Conservation (phyloP, 2,797 vertebrate genomes). For the Eulemur rubriventer region DNA sequence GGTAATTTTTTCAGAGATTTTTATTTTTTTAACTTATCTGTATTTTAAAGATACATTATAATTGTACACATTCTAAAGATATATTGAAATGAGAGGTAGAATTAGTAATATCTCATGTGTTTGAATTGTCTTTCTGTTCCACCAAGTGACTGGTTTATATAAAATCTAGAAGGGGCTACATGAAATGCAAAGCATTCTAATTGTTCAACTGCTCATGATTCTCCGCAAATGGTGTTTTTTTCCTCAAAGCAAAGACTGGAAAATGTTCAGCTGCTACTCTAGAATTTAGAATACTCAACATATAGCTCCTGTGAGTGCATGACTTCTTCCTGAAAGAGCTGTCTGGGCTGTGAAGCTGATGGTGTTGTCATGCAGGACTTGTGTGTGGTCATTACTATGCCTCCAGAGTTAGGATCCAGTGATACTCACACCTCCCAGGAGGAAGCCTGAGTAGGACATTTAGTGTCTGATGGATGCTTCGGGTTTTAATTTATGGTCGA, state of each 20-base stretch:
- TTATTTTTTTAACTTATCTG: neutral
- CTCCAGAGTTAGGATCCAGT: neutral
- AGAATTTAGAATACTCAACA: neutral
- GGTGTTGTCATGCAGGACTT: neutral
- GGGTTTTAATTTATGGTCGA: slow-evolving; percentile 46
- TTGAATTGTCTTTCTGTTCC: neutral
- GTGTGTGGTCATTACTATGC: neutral
- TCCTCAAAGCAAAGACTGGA: neutral
- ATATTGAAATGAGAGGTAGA: neutral
- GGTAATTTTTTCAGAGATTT: neutral
- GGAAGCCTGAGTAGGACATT: neutral
- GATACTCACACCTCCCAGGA: neutral
- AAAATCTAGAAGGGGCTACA: neutral
- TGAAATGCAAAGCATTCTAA: neutral
- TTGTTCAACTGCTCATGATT: neutral
- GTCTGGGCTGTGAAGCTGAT: neutral
- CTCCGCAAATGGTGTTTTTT: neutral
- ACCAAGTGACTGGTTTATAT: neutral
- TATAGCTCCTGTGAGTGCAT: neutral
- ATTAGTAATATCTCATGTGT: neutral
- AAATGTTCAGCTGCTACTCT: neutral
- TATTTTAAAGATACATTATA: neutral
- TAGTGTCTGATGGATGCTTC: neutral
- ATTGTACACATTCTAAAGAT: neutral
- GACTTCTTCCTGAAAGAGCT: neutral